phyloP scores from a whole-genome alignment of 2,113 vertebrate genomes.

The Cinclus cinclus region DNA sequence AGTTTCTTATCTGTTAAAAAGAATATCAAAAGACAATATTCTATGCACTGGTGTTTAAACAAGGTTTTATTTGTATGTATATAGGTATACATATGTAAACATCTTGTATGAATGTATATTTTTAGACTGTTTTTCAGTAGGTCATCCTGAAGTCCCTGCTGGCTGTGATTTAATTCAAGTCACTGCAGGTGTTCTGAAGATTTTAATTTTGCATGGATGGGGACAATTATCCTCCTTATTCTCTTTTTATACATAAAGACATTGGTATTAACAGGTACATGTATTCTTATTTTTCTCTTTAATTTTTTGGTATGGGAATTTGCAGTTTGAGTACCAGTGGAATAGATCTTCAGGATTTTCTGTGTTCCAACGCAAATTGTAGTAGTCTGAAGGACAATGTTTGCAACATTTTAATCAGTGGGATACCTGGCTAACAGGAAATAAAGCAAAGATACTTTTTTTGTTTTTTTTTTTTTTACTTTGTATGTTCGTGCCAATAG shows the following conservation, averaged over 20 bases:
- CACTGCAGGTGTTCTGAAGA: not conserved
- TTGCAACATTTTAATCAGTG: not conserved
- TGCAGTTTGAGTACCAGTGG: not conserved
- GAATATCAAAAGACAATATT: not conserved
- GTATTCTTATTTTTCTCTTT: not conserved
- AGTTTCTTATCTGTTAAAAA: not conserved
- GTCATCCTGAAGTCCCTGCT: not conserved
- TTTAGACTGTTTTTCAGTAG: not conserved
- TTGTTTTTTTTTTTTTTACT: not conserved
- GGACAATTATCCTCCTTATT: not conserved
- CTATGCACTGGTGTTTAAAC: not conserved
- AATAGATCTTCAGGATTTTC: not conserved
- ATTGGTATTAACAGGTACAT: not conserved
- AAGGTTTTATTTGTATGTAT: not conserved
- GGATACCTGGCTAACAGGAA: not conserved
- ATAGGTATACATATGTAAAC: not conserved
- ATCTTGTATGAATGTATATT: not conserved
- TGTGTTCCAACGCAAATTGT: not conserved
- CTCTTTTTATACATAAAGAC: not conserved
- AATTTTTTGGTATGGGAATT: not conserved
- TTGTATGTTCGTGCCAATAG: not conserved
- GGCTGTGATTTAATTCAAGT: slow-evolving; percentile 1
- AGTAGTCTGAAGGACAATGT: not conserved
- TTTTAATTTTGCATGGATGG: not conserved
- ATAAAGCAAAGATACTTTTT: not conserved